Conservation (phyloP, 2,113 vertebrate species). For the Macquaria ambigua region DNA sequence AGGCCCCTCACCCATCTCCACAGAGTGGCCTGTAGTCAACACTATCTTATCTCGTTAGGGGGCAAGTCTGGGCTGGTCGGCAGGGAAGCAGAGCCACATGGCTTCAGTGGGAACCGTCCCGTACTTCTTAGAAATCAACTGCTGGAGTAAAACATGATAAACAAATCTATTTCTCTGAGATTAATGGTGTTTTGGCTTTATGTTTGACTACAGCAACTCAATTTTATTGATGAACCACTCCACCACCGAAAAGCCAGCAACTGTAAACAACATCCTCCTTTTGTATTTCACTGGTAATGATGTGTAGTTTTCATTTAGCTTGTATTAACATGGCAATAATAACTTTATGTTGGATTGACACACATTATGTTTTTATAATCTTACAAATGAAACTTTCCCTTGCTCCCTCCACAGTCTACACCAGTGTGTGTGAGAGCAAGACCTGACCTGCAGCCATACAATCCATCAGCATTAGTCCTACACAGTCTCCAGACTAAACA, state of each 20-base stretch:
- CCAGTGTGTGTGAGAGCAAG: slow-evolving; percentile 74
- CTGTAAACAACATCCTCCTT: slow-evolving; percentile 18
- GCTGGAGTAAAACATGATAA: slow-evolving; percentile 42
- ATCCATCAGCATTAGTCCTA: slow-evolving; percentile 87
- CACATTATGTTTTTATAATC: slow-evolving; percentile 34
- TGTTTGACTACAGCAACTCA: slow-evolving; percentile 1
- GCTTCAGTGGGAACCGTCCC: slow-evolving; percentile 44
- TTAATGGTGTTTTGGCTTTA: slow-evolving; percentile 18
- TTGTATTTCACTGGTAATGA: slow-evolving; percentile 1
- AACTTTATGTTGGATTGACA: slow-evolving; percentile 11
- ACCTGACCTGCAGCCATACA: slow-evolving; percentile 83
- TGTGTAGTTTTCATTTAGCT: slow-evolving; percentile 18
- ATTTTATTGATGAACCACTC: slow-evolving; percentile 14
- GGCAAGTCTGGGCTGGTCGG: slow-evolving; percentile 74
- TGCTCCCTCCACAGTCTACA: slow-evolving; percentile 42
- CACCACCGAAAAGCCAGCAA: neutral
- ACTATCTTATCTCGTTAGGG: slow-evolving; percentile 78
- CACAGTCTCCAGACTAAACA: slow-evolving; percentile 87
- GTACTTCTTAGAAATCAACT: slow-evolving; percentile 48
- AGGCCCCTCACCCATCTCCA: slow-evolving; percentile 62
- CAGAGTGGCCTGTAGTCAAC: slow-evolving; percentile 72
- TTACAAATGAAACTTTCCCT: slow-evolving; percentile 61
- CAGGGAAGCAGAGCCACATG: slow-evolving; percentile 45
- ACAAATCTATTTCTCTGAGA: slow-evolving; percentile 41
- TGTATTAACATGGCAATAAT: slow-evolving; percentile 27